Percentiles rank a stretch among this genome's conserved stretches.
Evolutionary conservation across 2,888 invertebrate genomes (phyloP).

Genomic region (Diploptera punctata): DNA sequence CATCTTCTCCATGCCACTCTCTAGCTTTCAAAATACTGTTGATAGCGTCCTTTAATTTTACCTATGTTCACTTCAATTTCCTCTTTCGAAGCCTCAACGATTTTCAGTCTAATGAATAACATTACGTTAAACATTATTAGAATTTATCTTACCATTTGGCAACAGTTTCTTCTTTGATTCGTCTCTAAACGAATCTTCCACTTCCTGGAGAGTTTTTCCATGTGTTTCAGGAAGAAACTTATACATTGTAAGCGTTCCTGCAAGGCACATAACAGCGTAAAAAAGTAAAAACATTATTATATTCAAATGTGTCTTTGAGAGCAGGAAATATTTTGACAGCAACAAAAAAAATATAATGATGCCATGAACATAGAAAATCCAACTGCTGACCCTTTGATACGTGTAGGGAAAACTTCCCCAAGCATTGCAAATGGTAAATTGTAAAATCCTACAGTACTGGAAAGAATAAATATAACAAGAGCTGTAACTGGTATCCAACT

Average conservation of each 20-base stretch:
- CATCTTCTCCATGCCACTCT: too few relatives aligned
- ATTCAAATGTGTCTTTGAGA: conserved; percentile 54
- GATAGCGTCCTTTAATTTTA: too few relatives aligned
- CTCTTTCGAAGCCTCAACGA: too few relatives aligned
- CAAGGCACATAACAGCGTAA: conserved; percentile 56
- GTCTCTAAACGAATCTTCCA: conserved; percentile 50
- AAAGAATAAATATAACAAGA: conserved; percentile 59
- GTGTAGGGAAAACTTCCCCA: conserved; percentile 62
- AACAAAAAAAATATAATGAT: conserved; percentile 61
- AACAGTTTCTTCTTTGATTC: background rate
- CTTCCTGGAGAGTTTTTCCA: conserved; percentile 59
- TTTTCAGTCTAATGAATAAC: too few relatives aligned
- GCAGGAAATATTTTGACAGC: conserved; percentile 60
- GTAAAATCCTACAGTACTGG: conserved; percentile 61
- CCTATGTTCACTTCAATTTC: too few relatives aligned
- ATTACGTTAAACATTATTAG: too few relatives aligned
- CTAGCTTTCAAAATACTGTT: too few relatives aligned
- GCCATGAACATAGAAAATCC: conserved; percentile 58
- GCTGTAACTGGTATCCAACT: conserved; percentile 55
- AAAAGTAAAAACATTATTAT: conserved; percentile 60
- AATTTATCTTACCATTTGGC: too few relatives aligned
- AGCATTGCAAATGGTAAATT: conserved; percentile 64
- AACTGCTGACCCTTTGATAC: conserved; percentile 59
- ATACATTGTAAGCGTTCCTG: conserved; percentile 59
- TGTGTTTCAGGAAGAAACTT: conserved; percentile 61